Base-by-base conservation (phyloP, 2,797 vertebrate species). In the Acipenser transmontanus region DNA sequence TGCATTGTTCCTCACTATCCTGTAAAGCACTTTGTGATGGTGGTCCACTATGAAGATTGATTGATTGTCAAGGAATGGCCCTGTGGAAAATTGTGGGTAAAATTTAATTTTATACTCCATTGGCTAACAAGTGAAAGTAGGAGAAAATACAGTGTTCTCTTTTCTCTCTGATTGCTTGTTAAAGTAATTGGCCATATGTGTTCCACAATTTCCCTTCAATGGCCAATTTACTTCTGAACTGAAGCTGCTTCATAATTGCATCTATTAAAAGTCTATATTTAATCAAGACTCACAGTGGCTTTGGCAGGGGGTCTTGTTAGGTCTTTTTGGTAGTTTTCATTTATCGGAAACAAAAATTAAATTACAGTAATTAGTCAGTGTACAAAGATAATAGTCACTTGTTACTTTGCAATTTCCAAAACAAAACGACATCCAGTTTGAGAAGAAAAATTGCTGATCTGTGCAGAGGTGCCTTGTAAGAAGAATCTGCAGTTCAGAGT, bases 161-260 rank as follows among this genome's bases (percentile, higher is more conserved):
- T 73, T 87, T 89, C 79, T 81, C 82, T 77, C 79, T 82, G 87
- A 92, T 89, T 88, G 84, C 85, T 76, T 84, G 84, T 89, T 85
- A 87, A 81, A 78, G 4, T 87, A 84, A 80, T 77, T 83, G 83
- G 78, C 83, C 66, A 74, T 81, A 84, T 92, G 75, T 82, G 78
- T 76, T 78, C 70, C 69, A 72, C 84, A 83, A 77, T 89, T 84
- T 88, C 79, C 51, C 34, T 85, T 87, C 81, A 81, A 66, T 60
- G 74, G 81, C 71, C 80, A 80, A 87, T 89, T 86, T 85, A 80
- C 88, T 82, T 82, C 82, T 86, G 84, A 87, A 86, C 78, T 76
- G 86, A 86, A 85, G 78, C 66, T 8, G 81, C 77, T 77, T 85
- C 84, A 89, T 91, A 93, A 94, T 91, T 91, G 85, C 82, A 81